A percentile compares a stretch with the other conserved stretches of the same genome.
These are phyloP conservation scores for Ceryle rudis DNA, from an alignment of 2,797 vertebrate species.

Conservation along the genomic window DNA sequence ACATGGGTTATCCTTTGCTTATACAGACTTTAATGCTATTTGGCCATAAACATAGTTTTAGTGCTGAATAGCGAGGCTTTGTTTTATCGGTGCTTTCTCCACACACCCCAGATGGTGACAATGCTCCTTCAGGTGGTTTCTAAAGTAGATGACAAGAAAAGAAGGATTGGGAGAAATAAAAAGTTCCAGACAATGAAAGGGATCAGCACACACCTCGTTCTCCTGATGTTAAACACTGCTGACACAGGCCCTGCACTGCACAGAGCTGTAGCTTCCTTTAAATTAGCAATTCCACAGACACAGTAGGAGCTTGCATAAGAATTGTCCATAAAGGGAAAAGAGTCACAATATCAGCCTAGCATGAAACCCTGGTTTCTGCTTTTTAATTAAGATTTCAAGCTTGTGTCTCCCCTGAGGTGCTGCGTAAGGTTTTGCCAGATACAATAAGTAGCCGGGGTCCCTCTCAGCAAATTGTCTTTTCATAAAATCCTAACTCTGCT, in stretches of 20 bases:
- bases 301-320: slow-evolving; percentile 66
- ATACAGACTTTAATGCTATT: not conserved
- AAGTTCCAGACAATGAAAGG: not conserved
- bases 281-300: slow-evolving; percentile 73
- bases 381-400: slow-evolving; percentile 77
- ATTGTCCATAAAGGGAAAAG: slow-evolving; percentile 66
- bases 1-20: fast-evolving
- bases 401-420: slow-evolving; percentile 56
- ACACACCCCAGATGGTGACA: not conserved
- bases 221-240: slow-evolving; percentile 56
- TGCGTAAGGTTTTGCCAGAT: not conserved
- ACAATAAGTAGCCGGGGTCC: slow-evolving; percentile 13
- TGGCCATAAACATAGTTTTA: not conserved
- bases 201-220: slow-evolving; percentile 22
- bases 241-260: slow-evolving; percentile 44
- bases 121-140: not conserved
- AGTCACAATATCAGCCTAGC: slow-evolving; percentile 65
- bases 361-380: slow-evolving; percentile 65
- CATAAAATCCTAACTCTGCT: not conserved
- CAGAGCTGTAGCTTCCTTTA: slow-evolving; percentile 44
- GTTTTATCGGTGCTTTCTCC: not conserved
- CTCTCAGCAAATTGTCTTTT: slow-evolving; percentile 41
- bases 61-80: not conserved
- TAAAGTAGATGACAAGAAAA: not conserved
- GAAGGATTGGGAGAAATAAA: not conserved